Base-by-base conservation (phyloP, 2,888 invertebrate species). In the Autographa gamma region DNA sequence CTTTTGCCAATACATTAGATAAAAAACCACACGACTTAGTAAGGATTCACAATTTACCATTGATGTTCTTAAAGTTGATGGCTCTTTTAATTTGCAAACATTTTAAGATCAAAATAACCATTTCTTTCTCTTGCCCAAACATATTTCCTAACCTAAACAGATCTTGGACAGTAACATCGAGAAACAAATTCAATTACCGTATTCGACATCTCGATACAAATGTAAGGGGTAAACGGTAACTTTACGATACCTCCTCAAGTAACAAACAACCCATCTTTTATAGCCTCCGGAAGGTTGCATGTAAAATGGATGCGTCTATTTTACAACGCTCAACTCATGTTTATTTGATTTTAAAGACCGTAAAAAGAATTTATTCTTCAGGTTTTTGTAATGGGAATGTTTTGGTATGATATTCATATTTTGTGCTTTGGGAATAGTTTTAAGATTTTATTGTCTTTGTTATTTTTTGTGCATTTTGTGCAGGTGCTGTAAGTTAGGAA, bases 221-320 rank as follows among this genome's bases (percentile, higher is more conserved):
- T 52, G 60, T 60, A 61, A 76, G 68, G 79, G 80, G 81, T 80
- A 81, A 81, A 74, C 73, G 74, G 73, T 81, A 82, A 82, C 69
- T 87, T 87, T 87, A 87, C 86, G 86, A 86, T 84, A 79, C 77
- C 14, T 31, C 73, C 82, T 76, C 79, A 68, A 73, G 79, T 80
- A 79, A 76, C 81, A 84, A 86, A 79, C 81, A 78, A 70, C 77
- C 77, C 79, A 71, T 78, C 73, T 84, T 87, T 87, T 86, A 86
- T 86, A 79, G 81, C 81, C 79, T 76, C 80, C 77, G 76, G 60
- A 66, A 79, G 80, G 79, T 69, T 71, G 72, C 73, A 76, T 73
- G 76, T 78, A 73, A 71, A 80, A 81, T 81, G 71, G 68, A 78
- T 19, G 66, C 62, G 64, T 65, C 79, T 75, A 73, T 76, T 78